Percentiles rank a stretch among this genome's conserved stretches.
Evolutionary conservation across 1,140 invertebrate genomes (phyloP).

Genomic region (Asbolus verrucosus): DNA sequence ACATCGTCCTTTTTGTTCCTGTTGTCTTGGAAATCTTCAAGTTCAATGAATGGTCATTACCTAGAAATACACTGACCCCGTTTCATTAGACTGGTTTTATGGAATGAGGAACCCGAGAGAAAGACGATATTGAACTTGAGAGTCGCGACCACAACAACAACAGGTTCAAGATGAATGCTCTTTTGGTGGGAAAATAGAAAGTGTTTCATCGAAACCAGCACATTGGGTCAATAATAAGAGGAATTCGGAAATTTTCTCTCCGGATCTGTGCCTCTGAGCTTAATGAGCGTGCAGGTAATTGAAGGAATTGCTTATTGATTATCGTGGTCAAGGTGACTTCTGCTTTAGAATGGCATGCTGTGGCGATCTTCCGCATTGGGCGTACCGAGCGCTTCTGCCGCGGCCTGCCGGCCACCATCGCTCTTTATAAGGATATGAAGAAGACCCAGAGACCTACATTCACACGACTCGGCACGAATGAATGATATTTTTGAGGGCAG

Average conservation of each 20-base stretch:
- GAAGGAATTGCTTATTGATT: no score
- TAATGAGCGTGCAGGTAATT: no score
- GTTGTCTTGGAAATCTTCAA: slow-evolving; percentile 48
- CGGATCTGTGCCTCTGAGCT: neutral
- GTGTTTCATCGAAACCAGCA: slow-evolving; percentile 50
- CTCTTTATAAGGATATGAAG: slow-evolving; percentile 57
- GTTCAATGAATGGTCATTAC: slow-evolving; percentile 62
- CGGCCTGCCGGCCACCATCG: neutral
- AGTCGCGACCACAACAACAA: slow-evolving; percentile 8
- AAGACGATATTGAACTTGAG: slow-evolving; percentile 39
- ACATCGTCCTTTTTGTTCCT: slow-evolving; percentile 11
- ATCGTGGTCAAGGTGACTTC: slow-evolving; percentile 9
- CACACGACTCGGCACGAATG: slow-evolving; percentile 5
- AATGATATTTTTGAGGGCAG: no score
- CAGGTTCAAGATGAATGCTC: slow-evolving; percentile 45
- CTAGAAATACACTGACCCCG: slow-evolving; percentile 63
- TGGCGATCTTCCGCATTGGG: slow-evolving; percentile 42
- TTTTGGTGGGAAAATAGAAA: slow-evolving; percentile 53
- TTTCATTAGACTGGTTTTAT: slow-evolving; percentile 60
- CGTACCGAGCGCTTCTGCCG: slow-evolving; percentile 50
- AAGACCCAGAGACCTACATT: slow-evolving; percentile 57
- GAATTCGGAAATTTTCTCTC: slow-evolving; percentile 7
- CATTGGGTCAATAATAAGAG: slow-evolving; percentile 48
- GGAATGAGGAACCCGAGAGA: slow-evolving; percentile 54
- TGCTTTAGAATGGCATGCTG: neutral